These are phyloP conservation scores for Antechinus stuartii DNA, from an alignment of 2,113 vertebrate genomes.

Conservation along the genomic window DNA sequence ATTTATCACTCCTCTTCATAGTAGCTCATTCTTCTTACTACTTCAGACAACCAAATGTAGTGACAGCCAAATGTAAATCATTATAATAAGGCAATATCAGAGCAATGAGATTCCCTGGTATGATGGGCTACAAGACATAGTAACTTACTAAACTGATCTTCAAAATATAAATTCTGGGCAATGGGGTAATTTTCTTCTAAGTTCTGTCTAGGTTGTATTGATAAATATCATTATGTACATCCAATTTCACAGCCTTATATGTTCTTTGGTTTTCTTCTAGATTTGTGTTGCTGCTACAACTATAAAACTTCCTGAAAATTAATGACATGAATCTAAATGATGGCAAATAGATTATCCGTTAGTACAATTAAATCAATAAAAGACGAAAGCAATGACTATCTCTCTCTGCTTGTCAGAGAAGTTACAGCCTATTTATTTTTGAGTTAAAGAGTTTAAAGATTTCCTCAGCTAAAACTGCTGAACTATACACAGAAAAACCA, in stretches of 20 bases:
- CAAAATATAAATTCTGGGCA: constrained; percentile 13
- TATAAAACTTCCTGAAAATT: constrained; percentile 41
- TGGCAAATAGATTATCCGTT: constrained; percentile 35
- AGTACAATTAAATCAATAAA: not conserved
- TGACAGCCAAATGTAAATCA: constrained; percentile 32
- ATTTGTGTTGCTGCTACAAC: not conserved
- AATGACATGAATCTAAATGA: constrained; percentile 41
- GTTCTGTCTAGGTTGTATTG: constrained; percentile 29
- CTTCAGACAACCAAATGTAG: constrained; percentile 13
- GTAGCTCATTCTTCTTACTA: constrained; percentile 2
- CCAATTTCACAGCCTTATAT: not conserved
- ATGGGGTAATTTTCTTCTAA: constrained; percentile 35
- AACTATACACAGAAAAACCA: not conserved
- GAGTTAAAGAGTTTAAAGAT: constrained; percentile 29
- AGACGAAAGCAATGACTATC: not conserved
- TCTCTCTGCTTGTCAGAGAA: not conserved
- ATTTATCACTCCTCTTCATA: not conserved
- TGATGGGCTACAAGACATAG: not conserved
- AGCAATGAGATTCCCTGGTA: constrained; percentile 31
- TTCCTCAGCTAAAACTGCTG: constrained; percentile 20
- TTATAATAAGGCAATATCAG: constrained; percentile 45
- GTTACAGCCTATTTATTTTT: constrained; percentile 15
- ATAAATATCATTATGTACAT: not conserved
- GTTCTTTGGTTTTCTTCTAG: constrained; percentile 19
- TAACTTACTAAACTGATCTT: constrained; percentile 25